A percentile compares a stretch with the other conserved stretches of the same genome.
Evolutionary conservation across 2,113 vertebrate species (phyloP).

Genomic region (Zosterops japonicus): DNA sequence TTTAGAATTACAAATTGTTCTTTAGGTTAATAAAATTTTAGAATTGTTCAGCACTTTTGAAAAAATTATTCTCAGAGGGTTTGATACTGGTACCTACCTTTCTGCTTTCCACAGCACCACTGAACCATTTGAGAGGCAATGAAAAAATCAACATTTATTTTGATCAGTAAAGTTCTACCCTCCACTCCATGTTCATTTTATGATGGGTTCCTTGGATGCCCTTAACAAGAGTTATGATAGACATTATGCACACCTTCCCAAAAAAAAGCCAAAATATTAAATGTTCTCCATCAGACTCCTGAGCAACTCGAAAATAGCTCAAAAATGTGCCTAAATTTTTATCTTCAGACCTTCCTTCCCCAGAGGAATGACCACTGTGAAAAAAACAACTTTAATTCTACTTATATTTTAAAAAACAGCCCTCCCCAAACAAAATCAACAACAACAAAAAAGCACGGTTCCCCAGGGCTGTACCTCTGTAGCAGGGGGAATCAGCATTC

Average conservation of each 20-base stretch:
- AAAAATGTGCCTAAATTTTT: neutral
- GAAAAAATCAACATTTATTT: neutral
- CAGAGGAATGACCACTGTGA: neutral
- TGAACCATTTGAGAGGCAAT: neutral
- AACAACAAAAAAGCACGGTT: neutral
- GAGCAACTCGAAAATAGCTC: neutral
- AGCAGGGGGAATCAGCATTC: neutral
- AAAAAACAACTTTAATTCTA: neutral
- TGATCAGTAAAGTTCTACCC: neutral
- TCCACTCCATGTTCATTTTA: neutral
- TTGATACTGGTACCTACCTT: neutral
- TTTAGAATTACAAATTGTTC: neutral
- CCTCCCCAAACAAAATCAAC: neutral
- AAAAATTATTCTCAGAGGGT: neutral
- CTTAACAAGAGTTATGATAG: neutral
- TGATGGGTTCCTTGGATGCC: neutral
- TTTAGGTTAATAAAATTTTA: neutral
- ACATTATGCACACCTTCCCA: neutral
- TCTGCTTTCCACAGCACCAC: constrained; percentile 27
- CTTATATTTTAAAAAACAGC: neutral
- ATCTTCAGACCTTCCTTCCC: neutral
- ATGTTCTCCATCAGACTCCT: neutral
- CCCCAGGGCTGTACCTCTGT: neutral
- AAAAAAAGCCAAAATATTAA: neutral
- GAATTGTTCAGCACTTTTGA: neutral